Evolutionary conservation across 2,888 invertebrate genomes (phyloP).

Genomic region (Pachycephus smyrnensis): DNA sequence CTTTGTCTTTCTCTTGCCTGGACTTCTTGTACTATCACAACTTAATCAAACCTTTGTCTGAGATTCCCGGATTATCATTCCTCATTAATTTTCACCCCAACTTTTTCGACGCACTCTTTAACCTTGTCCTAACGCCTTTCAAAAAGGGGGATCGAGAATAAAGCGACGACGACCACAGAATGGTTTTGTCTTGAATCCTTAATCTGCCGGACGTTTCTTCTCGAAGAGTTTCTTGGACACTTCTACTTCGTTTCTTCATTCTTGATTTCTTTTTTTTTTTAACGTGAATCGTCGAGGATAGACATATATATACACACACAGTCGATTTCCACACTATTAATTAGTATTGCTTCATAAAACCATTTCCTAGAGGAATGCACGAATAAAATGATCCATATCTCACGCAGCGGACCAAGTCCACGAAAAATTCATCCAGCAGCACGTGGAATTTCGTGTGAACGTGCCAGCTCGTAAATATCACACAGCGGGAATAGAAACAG

Average conservation of each 20-base stretch:
- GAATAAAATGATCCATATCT: not conserved
- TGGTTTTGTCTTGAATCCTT: not conserved
- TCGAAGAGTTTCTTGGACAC: not conserved
- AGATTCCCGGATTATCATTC: conserved; percentile 23
- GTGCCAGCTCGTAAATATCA: conserved; percentile 3
- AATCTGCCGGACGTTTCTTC: not conserved
- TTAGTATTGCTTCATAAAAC: not conserved
- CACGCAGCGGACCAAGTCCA: not conserved
- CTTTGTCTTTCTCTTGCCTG: not conserved
- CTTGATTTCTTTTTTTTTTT: not conserved
- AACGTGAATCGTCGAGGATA: not conserved
- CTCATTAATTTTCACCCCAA: conserved; percentile 22
- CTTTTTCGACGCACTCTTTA: conserved; percentile 17
- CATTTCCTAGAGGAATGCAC: not conserved
- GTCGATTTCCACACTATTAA: not conserved
- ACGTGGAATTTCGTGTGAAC: not conserved
- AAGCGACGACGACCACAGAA: not conserved
- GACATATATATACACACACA: not conserved
- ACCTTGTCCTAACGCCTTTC: not conserved
- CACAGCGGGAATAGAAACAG: conserved; percentile 1
- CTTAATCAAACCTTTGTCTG: conserved; percentile 25
- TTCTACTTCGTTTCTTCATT: not conserved
- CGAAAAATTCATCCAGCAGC: not conserved
- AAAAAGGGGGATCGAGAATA: not conserved
- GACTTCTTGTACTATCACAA: conserved; percentile 14